phyloP scores from a whole-genome alignment of 2,888 invertebrate genomes.

The Xestia ashworthii region DNA sequence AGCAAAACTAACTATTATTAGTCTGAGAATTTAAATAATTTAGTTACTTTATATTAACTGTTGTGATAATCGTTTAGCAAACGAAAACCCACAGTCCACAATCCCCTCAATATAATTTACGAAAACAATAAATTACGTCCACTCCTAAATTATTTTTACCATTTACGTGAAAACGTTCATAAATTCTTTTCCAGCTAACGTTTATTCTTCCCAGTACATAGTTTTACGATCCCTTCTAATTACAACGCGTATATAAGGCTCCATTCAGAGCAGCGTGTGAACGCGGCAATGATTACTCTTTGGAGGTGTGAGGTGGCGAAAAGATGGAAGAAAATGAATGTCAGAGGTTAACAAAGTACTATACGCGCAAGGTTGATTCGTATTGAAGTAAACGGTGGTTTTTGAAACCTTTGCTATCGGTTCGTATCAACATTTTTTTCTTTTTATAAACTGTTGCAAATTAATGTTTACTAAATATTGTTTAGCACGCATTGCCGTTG shows the following conservation, averaged over 20 bases:
- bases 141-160: slow-evolving; percentile 47
- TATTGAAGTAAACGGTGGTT: background rate
- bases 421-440: background rate
- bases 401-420: no score
- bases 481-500: background rate
- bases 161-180: slow-evolving; percentile 50
- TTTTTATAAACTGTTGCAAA: background rate
- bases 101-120: slow-evolving; percentile 14
- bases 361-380: background rate
- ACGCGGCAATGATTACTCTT: background rate
- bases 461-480: background rate
- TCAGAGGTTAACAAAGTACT: background rate
- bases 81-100: background rate
- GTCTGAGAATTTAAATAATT: no score
- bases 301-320: background rate
- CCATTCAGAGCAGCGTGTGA: background rate
- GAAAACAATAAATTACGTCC: slow-evolving; percentile 28
- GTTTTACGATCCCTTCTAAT: slow-evolving; percentile 67
- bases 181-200: slow-evolving; percentile 52
- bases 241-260: slow-evolving; percentile 52
- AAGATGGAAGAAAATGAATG: background rate
- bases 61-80: background rate
- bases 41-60: background rate
- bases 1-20: no score
- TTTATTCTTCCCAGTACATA: slow-evolving; percentile 57